Conservation (phyloP, 2,797 vertebrate genomes). For the Chelmon rostratus region DNA sequence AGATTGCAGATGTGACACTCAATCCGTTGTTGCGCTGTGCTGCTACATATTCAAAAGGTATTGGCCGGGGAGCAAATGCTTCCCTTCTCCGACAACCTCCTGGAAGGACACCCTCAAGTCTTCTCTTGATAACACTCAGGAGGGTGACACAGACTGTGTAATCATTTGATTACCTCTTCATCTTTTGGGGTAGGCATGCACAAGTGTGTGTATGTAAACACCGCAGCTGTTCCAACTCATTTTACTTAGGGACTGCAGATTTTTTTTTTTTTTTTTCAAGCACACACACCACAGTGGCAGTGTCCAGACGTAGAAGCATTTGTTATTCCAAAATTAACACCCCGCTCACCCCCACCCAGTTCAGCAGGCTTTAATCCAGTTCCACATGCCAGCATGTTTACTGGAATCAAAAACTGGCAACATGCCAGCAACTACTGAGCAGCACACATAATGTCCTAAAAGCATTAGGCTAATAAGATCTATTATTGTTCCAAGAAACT, state of each 20-base stretch:
- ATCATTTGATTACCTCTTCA: constrained; percentile 61
- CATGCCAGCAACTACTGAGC: constrained; percentile 28
- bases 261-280: not conserved
- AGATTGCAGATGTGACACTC: constrained; percentile 19
- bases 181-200: constrained; percentile 34
- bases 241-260: constrained; percentile 22
- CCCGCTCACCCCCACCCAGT: constrained; percentile 14
- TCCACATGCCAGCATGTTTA: constrained; percentile 40
- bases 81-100: constrained; percentile 32
- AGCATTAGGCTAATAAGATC: constrained; percentile 27
- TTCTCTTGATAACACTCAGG: constrained; percentile 39
- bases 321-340: constrained; percentile 44
- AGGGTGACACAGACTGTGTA: constrained; percentile 43
- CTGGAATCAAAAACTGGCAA: constrained; percentile 23
- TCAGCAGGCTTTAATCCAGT: constrained; percentile 37
- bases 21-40: constrained; percentile 17
- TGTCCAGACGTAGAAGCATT: constrained; percentile 46
- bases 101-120: constrained; percentile 49
- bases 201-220: constrained; percentile 40
- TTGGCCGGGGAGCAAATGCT: constrained; percentile 36
- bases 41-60: constrained; percentile 39
- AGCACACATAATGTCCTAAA: constrained; percentile 38
- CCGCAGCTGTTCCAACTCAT: constrained; percentile 26
- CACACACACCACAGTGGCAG: constrained; percentile 2
- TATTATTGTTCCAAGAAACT: constrained; percentile 46